These are phyloP conservation scores for Menura novaehollandiae DNA, from an alignment of 2,113 vertebrate genomes.

Conservation along the genomic window DNA sequence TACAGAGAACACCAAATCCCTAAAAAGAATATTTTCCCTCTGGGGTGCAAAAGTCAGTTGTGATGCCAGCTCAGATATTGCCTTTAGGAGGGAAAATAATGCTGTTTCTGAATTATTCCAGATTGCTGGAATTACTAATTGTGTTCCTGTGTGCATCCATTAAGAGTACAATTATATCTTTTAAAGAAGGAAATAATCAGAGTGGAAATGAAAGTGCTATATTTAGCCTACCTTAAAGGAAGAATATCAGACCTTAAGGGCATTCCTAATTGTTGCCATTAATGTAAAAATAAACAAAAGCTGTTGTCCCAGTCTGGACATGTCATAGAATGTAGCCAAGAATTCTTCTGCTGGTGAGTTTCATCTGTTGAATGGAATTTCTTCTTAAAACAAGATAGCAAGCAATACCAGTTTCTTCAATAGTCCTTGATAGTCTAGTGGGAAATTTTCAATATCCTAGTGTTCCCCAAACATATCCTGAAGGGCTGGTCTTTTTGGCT, in stretches of 20 bases:
- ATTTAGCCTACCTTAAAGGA: background rate
- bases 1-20: background rate
- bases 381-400: background rate
- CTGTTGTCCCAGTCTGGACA: background rate
- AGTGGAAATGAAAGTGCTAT: background rate
- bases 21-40: background rate
- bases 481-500: background rate
- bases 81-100: background rate
- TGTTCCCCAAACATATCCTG: background rate
- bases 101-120: slow-evolving; percentile 1
- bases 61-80: background rate
- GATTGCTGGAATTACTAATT: background rate
- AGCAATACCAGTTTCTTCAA: background rate
- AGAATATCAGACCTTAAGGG: background rate
- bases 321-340: background rate
- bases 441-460: background rate
- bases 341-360: background rate
- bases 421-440: background rate
- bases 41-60: background rate
- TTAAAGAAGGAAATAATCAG: slow-evolving; percentile 27
- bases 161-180: slow-evolving; percentile 17
- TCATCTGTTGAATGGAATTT: background rate
- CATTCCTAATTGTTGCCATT: background rate
- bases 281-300: background rate
- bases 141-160: background rate